Conservation (phyloP, 23 tunicate genomes). For the Diplosoma virens region DNA sequence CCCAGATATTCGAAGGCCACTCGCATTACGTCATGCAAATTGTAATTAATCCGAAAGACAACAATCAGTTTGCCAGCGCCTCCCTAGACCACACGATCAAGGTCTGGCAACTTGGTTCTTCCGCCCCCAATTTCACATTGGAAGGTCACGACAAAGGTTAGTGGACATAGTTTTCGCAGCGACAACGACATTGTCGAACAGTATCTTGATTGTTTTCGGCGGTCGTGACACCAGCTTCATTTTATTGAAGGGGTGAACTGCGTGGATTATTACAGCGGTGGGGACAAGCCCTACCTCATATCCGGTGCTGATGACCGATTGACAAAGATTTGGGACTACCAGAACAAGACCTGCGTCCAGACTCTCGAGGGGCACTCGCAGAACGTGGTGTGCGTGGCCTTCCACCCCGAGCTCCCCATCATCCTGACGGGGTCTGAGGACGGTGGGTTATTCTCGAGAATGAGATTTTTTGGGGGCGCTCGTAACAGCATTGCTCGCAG, state of each 20-base stretch:
- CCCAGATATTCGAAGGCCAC: slow-evolving; percentile 99
- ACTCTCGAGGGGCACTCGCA: slow-evolving; percentile 98
- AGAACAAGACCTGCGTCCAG: slow-evolving; percentile 99
- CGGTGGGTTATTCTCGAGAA: slow-evolving; percentile 41
- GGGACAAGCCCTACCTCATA: slow-evolving; percentile 98
- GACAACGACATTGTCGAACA: too few relatives aligned
- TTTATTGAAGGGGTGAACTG: slow-evolving; percentile 82
- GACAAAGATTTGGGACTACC: slow-evolving; percentile 99
- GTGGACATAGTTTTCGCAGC: too few relatives aligned
- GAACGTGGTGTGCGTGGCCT: slow-evolving; percentile 86
- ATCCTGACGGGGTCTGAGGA: slow-evolving; percentile 99
- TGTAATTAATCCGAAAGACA: slow-evolving; percentile 96
- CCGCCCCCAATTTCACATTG: slow-evolving; percentile 93
- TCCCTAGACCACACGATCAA: slow-evolving; percentile 95
- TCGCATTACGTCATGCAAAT: slow-evolving; percentile 99
- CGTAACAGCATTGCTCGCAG: slow-evolving; percentile 33
- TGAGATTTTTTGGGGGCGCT: background rate
- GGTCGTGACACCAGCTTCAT: background rate
- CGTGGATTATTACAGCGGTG: slow-evolving; percentile 98
- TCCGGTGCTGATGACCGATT: slow-evolving; percentile 98
- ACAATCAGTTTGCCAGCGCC: slow-evolving; percentile 98
- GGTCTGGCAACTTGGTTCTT: slow-evolving; percentile 97
- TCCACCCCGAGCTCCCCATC: slow-evolving; percentile 98
- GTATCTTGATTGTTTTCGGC: background rate
- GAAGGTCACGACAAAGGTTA: slow-evolving; percentile 99